A percentile compares a stretch with the other conserved stretches of the same genome.
Evolutionary conservation across 2,113 vertebrate genomes (phyloP).

Genomic region (Pelusios castaneus): DNA sequence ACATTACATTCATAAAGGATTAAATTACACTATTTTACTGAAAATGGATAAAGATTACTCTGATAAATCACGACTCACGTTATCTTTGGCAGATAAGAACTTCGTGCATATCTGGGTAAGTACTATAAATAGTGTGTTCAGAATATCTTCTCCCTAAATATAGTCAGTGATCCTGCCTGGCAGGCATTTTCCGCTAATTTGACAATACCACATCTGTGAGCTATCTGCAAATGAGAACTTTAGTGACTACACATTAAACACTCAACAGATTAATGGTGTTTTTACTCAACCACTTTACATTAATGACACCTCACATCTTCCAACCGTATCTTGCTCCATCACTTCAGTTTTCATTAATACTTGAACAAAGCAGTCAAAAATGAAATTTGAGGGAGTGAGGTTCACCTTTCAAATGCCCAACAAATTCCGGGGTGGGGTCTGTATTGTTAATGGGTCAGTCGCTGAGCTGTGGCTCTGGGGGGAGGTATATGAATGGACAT

Average conservation of each 20-base stretch:
- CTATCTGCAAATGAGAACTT: slow-evolving; percentile 60
- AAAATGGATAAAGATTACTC: slow-evolving; percentile 65
- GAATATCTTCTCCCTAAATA: slow-evolving; percentile 67
- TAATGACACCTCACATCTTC: slow-evolving; percentile 2
- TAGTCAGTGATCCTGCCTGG: slow-evolving; percentile 58
- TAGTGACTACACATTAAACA: slow-evolving; percentile 41
- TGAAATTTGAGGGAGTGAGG: not conserved
- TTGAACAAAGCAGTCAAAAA: slow-evolving; percentile 10
- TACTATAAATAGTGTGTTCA: slow-evolving; percentile 73
- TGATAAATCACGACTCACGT: slow-evolving; percentile 68
- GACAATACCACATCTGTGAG: slow-evolving; percentile 63
- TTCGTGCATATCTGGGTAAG: slow-evolving; percentile 37
- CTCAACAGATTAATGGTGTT: not conserved
- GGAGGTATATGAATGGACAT: not conserved
- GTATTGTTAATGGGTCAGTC: rapidly evolving
- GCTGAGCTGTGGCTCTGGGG: not conserved
- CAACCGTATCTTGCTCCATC: not conserved
- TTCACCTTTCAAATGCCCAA: not conserved
- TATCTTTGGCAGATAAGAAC: slow-evolving; percentile 70
- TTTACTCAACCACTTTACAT: not conserved
- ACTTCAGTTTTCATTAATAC: not conserved
- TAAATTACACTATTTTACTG: slow-evolving; percentile 60
- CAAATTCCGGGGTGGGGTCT: not conserved
- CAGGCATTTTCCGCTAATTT: slow-evolving; percentile 71
- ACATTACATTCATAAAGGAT: slow-evolving; percentile 60